Conservation (phyloP, 2,888 invertebrate genomes). For the Archips crataeganus region DNA sequence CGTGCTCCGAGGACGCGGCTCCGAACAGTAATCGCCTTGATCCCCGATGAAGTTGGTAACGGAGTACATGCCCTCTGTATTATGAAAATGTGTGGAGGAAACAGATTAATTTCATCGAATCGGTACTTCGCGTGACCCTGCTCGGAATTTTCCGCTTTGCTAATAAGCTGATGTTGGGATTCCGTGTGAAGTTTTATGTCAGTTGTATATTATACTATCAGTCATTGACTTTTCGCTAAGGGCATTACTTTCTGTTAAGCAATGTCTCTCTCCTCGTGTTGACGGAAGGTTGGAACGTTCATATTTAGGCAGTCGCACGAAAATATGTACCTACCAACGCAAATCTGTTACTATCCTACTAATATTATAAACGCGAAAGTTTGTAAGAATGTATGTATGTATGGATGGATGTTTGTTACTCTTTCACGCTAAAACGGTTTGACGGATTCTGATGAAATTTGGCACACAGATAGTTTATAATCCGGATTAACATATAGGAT, state of each 20-base stretch:
- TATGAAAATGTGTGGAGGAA: slow-evolving; percentile 52
- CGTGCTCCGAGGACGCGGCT: slow-evolving; percentile 69
- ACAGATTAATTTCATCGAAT: slow-evolving; percentile 41
- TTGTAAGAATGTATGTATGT: no score
- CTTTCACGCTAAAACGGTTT: no score
- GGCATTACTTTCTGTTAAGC: neutral
- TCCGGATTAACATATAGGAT: no score
- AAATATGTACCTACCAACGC: no score
- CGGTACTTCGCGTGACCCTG: slow-evolving; percentile 33
- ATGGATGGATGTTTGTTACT: no score
- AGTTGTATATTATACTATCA: neutral
- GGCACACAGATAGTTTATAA: no score
- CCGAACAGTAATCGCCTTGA: slow-evolving; percentile 80
- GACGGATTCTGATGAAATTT: no score
- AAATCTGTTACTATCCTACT: no score
- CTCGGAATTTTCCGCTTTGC: neutral
- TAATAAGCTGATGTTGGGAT: slow-evolving; percentile 4
- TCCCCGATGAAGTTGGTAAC: slow-evolving; percentile 79
- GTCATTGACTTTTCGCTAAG: neutral
- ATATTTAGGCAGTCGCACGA: no score
- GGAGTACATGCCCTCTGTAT: slow-evolving; percentile 62
- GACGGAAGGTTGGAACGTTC: no score
- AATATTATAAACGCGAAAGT: no score
- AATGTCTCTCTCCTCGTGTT: no score
- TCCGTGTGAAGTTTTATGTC: neutral